Evolutionary conservation across 2,113 vertebrate genomes (phyloP), one percentile per base, ranked within the genome.

Genomic region (Eira barbara): DNA sequence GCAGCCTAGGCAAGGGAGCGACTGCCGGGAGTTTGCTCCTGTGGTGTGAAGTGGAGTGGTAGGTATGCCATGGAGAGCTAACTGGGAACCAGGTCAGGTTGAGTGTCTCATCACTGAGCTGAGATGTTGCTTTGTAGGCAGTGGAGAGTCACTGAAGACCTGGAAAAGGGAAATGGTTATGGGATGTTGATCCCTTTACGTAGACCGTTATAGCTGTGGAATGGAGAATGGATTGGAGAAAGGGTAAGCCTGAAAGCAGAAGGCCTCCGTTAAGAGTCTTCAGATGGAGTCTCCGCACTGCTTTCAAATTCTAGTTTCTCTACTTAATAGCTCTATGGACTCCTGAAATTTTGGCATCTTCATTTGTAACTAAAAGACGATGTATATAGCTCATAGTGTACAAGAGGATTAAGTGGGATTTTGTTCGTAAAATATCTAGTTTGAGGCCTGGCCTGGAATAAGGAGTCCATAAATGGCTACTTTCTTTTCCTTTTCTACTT

Each of bases 361-460:
- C 42, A 73, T 67, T 80, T 85, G 31, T 93, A 97, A 93, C 73
- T 63, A n/a, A 61, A 91, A 78, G 65, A 49, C 78, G 76, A 39
- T 59, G 31, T 92, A 27, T 55, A 36, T 34, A 89, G 52, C n/a
- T 95, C 36, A 88, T 65, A 52, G 15, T 86, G 2, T 39, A 49
- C 2, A 61, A 55, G 78, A 95, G 15, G 85, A 85, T 95, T 73
- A 97, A 82, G 55, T 97, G 71, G 94, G 55, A 94, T 85, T 97
- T 92, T 92, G 21, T 82, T 74, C 78, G 59, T 95, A 94, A 95
- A 91, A 42, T 97, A 80, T 12, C 45, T 87, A 69, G 59, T 18
- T 79, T 86, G n/a, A 47, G 63, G 34, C 69, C 63, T 94, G 45
- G 31, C n/a, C 34, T n/a, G n/a, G 65, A 93, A 67, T 82, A 84